A percentile compares a stretch with the other conserved stretches of the same genome.
These are phyloP conservation scores for Drosophila pachea DNA, from an alignment of 1,140 invertebrate genomes.

Conservation along the genomic window DNA sequence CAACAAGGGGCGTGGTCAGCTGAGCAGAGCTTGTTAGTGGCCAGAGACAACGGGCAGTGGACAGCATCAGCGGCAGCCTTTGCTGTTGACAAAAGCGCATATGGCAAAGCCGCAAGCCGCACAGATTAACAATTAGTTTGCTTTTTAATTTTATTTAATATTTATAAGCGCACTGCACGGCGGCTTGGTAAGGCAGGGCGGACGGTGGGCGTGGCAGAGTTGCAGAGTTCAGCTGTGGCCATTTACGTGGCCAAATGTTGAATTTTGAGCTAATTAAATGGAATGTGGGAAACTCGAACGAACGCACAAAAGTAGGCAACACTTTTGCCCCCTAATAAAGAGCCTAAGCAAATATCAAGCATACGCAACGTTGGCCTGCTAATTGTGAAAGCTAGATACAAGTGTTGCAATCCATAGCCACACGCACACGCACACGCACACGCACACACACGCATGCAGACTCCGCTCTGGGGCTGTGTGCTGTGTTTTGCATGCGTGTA, in stretches of 20 bases:
- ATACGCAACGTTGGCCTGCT: constrained; percentile 44
- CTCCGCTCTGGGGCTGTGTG: constrained; percentile 10
- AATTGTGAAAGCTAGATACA: constrained; percentile 4
- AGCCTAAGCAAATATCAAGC: constrained; percentile 30
- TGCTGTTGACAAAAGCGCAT: constrained; percentile 65
- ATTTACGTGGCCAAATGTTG: background rate
- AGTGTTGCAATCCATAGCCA: background rate
- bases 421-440: background rate
- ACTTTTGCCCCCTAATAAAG: background rate
- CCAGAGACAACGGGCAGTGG: constrained; percentile 12
- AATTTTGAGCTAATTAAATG: constrained; percentile 7
- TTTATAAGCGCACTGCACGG: constrained; percentile 46
- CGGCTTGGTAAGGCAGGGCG: too few relatives aligned
- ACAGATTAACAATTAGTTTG: constrained; percentile 74
- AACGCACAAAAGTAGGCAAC: constrained; percentile 38
- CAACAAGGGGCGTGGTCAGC: constrained; percentile 10
- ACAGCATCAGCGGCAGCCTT: constrained; percentile 15
- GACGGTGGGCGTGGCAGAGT: background rate
- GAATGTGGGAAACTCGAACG: background rate
- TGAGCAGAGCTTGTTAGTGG: constrained; percentile 52
- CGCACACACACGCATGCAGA: background rate
- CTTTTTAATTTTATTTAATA: constrained; percentile 73
- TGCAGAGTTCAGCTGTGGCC: background rate
- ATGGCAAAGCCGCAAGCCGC: constrained; percentile 64
- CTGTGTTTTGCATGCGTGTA: constrained; percentile 13